Conservation (phyloP, 37 sponge, comb jelly and placozoan species). For the Hexactinellida sp. region DNA sequence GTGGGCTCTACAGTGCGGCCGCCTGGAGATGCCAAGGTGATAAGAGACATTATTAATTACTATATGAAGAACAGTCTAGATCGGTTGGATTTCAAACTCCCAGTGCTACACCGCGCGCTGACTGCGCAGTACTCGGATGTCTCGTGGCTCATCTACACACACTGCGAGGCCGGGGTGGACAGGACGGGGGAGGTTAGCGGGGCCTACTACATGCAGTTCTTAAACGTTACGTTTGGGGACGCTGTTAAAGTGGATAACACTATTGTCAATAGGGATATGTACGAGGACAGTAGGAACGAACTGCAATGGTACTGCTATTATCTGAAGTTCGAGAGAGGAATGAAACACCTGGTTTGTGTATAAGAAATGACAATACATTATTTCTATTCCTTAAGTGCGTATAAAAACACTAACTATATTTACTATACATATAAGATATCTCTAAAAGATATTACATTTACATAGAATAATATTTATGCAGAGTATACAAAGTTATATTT, state of each 20-base stretch:
- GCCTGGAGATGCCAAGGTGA: not conserved
- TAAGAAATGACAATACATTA: too few species aligned
- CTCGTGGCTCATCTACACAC: slow-evolving; percentile 55
- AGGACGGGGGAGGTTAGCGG: slow-evolving; percentile 24
- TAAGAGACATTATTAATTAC: slow-evolving; percentile 34
- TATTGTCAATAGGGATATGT: slow-evolving; percentile 64
- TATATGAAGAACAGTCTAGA: slow-evolving; percentile 23
- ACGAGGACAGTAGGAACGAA: slow-evolving; percentile 35
- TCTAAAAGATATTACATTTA: too few species aligned
- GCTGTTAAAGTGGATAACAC: slow-evolving; percentile 65
- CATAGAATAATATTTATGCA: too few species aligned
- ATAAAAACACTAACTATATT: too few species aligned
- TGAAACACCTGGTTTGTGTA: slow-evolving; percentile 30
- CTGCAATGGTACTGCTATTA: slow-evolving; percentile 87
- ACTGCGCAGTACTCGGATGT: slow-evolving; percentile 5
- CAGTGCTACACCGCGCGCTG: slow-evolving; percentile 18
- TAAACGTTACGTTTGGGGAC: slow-evolving; percentile 53
- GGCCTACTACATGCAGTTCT: slow-evolving; percentile 59
- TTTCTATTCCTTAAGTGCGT: too few species aligned
- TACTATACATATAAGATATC: too few species aligned
- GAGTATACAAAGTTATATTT: too few species aligned
- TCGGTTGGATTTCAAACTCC: slow-evolving; percentile 33
- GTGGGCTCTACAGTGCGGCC: not conserved
- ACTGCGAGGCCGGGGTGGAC: slow-evolving; percentile 56
- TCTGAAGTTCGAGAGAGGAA: slow-evolving; percentile 36